These are phyloP conservation scores for Drosophila lacteicornis DNA, from an alignment of 1,140 invertebrate genomes.

Conservation along the genomic window DNA sequence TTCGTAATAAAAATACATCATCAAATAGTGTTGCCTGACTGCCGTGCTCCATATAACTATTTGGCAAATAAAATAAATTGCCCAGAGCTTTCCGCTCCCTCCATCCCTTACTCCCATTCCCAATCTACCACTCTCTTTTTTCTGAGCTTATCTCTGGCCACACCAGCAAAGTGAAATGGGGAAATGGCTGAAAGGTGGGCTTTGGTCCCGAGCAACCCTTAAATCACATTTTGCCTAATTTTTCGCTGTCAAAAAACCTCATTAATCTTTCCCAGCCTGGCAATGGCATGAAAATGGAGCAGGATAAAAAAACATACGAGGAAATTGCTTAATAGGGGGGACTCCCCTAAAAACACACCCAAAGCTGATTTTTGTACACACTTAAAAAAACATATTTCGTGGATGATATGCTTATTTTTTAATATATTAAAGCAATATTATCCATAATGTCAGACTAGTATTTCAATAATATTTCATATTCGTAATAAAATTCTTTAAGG, in stretches of 20 bases:
- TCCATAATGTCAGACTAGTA: too few relatives aligned
- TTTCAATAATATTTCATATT: too few relatives aligned
- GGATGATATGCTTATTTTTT: too few relatives aligned
- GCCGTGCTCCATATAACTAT: slow-evolving; percentile 71
- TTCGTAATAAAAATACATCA: slow-evolving; percentile 79
- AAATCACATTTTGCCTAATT: slow-evolving; percentile 84
- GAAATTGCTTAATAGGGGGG: slow-evolving; percentile 75
- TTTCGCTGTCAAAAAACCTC: slow-evolving; percentile 83
- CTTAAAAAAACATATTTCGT: neutral
- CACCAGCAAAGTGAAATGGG: slow-evolving; percentile 44
- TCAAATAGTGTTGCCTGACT: slow-evolving; percentile 67
- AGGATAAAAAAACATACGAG: slow-evolving; percentile 78
- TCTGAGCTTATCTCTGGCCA: slow-evolving; percentile 71
- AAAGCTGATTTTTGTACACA: slow-evolving; percentile 15
- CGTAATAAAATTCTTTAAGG: too few relatives aligned
- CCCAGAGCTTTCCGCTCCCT: slow-evolving; percentile 50
- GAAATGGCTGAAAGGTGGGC: slow-evolving; percentile 42
- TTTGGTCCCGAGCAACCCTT: slow-evolving; percentile 66
- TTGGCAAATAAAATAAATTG: slow-evolving; percentile 79
- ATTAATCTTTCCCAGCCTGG: slow-evolving; percentile 79
- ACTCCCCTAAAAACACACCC: slow-evolving; percentile 50
- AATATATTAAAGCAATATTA: too few relatives aligned
- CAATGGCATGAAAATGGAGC: slow-evolving; percentile 80
- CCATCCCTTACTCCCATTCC: neutral
- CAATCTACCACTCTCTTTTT: slow-evolving; percentile 16